phyloP scores from a whole-genome alignment of 1,140 invertebrate genomes.

The Lepidurus packardi region DNA sequence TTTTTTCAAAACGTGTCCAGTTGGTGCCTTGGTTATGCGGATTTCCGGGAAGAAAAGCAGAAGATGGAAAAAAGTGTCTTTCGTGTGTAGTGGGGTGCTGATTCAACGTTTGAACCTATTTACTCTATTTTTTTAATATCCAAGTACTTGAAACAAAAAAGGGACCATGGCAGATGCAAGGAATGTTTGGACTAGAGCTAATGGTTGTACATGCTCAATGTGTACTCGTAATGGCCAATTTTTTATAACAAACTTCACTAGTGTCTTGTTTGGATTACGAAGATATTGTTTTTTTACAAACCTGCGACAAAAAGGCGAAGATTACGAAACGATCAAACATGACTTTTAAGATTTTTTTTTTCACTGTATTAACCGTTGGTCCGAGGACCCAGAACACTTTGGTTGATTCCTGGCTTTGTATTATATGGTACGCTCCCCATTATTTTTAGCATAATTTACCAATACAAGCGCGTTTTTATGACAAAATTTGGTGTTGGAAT shows the following conservation, averaged over 20 bases:
- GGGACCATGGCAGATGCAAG: background rate
- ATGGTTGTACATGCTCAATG: background rate
- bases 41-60: background rate
- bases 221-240: constrained; percentile 15
- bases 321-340: background rate
- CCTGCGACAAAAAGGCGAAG: background rate
- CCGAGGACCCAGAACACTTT: background rate
- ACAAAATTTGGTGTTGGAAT: background rate
- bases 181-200: background rate
- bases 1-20: background rate
- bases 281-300: background rate
- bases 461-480: constrained; percentile 15
- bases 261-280: background rate
- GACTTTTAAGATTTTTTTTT: background rate
- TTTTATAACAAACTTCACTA: background rate
- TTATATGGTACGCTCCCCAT: background rate
- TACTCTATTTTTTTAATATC: background rate
- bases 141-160: background rate
- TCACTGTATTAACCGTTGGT: background rate
- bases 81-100: background rate
- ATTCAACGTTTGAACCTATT: background rate
- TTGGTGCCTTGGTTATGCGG: background rate
- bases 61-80: background rate
- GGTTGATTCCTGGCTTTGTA: constrained; percentile 1
- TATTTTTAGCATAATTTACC: constrained; percentile 9